Conservation (phyloP, 2,113 vertebrate species). For the Hassar affinis region DNA sequence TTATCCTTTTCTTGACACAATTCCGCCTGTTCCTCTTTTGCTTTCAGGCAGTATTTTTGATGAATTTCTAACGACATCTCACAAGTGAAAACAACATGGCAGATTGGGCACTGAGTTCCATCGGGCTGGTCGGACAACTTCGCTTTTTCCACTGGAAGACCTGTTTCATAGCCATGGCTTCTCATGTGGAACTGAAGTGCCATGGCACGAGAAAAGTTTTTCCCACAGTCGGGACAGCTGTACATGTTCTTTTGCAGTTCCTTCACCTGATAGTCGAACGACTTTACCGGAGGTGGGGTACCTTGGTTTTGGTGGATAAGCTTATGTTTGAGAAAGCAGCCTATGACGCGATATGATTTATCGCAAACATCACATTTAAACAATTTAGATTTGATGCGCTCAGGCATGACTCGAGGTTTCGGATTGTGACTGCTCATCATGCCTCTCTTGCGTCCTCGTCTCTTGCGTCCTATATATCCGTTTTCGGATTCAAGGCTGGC, state of each 20-base stretch:
- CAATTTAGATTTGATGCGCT: constrained; percentile 53
- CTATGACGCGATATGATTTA: constrained; percentile 72
- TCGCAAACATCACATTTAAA: constrained; percentile 71
- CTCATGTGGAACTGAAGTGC: constrained; percentile 79
- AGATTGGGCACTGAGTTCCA: constrained; percentile 63
- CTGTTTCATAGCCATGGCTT: constrained; percentile 72
- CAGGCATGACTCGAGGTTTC: constrained; percentile 46
- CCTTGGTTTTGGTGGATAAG: constrained; percentile 65
- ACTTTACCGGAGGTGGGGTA: constrained; percentile 67
- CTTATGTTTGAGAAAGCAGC: constrained; percentile 73
- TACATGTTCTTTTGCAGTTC: constrained; percentile 74
- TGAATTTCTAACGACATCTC: constrained; percentile 65
- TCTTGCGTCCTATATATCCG: constrained; percentile 43
- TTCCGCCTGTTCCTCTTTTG: not conserved
- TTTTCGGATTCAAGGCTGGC: not conserved
- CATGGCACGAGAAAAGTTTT: constrained; percentile 73
- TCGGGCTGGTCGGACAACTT: constrained; percentile 39
- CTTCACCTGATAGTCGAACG: constrained; percentile 74
- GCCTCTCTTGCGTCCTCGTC: constrained; percentile 67
- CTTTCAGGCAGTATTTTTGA: constrained; percentile 53
- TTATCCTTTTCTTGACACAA: constrained; percentile 20
- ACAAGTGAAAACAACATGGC: constrained; percentile 62
- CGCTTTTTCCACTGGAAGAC: constrained; percentile 48
- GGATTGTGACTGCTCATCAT: constrained; percentile 50
- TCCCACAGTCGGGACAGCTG: constrained; percentile 73